These are phyloP conservation scores for Abramis brama DNA, from an alignment of 2,113 vertebrate genomes.

Conservation along the genomic window DNA sequence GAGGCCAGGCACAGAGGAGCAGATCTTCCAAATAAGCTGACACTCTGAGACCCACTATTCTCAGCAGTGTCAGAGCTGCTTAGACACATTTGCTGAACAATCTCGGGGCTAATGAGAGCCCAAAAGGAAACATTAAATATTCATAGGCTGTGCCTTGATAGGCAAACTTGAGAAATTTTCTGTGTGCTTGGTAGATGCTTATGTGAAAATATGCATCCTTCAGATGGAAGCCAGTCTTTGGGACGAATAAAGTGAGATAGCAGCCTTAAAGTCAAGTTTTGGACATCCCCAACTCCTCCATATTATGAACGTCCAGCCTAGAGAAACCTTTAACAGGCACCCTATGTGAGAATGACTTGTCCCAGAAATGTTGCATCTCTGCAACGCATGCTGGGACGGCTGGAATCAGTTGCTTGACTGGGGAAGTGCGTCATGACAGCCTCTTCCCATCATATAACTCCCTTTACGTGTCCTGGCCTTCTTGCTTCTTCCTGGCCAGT, in stretches of 20 bases:
- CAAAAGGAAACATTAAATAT: not conserved
- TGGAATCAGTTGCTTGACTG: no score
- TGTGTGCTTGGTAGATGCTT: not conserved
- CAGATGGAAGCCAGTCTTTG: not conserved
- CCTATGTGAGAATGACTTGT: no score
- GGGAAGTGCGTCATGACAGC: no score
- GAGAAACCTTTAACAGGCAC: no score
- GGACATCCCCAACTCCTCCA: no score
- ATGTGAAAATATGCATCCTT: not conserved
- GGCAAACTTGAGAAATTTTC: not conserved
- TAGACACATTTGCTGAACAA: not conserved
- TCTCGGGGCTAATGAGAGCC: not conserved
- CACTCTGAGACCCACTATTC: not conserved
- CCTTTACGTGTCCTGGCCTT: no score
- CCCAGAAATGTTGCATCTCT: no score
- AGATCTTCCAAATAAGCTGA: not conserved
- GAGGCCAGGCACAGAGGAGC: not conserved
- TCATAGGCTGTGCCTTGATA: not conserved
- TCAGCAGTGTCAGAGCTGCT: not conserved
- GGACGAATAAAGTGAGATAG: not conserved
- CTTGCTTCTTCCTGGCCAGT: no score
- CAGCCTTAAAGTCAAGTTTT: not conserved
- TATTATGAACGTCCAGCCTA: no score
- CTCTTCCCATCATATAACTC: no score
- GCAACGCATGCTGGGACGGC: no score